phyloP scores from a whole-genome alignment of 2,113 vertebrate genomes.

The Hyaena hyaena region DNA sequence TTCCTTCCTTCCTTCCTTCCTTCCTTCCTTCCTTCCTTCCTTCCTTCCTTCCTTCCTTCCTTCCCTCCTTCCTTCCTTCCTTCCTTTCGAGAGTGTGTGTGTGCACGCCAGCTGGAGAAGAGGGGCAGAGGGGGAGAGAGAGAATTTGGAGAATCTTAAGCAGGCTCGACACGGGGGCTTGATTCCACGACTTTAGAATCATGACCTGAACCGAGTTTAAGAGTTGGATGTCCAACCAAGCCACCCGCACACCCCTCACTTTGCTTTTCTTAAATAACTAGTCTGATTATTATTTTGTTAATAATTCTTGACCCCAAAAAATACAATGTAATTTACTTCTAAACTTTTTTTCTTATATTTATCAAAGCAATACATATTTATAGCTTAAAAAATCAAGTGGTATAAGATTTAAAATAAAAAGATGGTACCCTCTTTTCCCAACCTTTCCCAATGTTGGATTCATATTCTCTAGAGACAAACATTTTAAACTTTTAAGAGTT shows the following conservation, averaged over 20 bases:
- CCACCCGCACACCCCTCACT: neutral
- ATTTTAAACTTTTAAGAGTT: neutral
- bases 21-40: no score
- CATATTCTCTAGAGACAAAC: neutral
- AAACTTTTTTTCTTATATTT: slow-evolving; percentile 1
- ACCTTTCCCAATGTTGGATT: neutral
- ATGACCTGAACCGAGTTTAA: no score
- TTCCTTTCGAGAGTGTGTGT: no score
- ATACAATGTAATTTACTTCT: slow-evolving; percentile 4
- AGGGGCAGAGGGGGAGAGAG: no score
- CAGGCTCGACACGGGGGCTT: no score
- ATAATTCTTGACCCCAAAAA: slow-evolving; percentile 33
- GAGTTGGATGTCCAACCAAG: no score
- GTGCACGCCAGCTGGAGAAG: no score
- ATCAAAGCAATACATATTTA: neutral
- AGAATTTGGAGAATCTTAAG: no score
- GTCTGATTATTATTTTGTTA: slow-evolving; percentile 17
- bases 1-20: no score
- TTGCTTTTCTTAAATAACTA: neutral
- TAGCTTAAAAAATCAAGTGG: neutral
- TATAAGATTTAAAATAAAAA: slow-evolving; percentile 24
- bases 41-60: neutral
- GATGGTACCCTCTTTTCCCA: neutral
- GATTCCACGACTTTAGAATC: no score
- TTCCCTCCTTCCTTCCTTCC: no score